Percentiles rank a stretch among this genome's conserved stretches.
These are phyloP conservation scores for Lasioglossum morio DNA, from an alignment of 2,888 invertebrate species.

Conservation along the genomic window DNA sequence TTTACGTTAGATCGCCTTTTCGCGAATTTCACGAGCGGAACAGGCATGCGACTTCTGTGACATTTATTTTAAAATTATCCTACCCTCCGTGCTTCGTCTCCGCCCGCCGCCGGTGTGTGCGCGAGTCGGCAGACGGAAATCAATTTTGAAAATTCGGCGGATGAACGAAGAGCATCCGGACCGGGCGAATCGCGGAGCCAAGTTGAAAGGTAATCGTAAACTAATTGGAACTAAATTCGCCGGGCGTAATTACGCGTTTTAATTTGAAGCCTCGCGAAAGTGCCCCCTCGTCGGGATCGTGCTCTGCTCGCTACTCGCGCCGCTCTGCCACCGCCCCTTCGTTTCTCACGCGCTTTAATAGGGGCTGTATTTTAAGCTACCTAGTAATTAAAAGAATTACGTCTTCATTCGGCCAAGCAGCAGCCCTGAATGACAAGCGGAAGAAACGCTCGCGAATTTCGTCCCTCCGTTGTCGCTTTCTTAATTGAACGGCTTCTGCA, in stretches of 20 bases:
- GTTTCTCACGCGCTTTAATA: conserved; percentile 63
- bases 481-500: conserved; percentile 27
- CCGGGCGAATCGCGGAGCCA: conserved; percentile 21
- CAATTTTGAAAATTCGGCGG: conserved; percentile 65
- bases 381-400: conserved; percentile 81
- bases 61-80: not conserved
- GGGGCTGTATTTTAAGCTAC: conserved; percentile 68
- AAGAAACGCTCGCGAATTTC: conserved; percentile 33
- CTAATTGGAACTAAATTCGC: conserved; percentile 80
- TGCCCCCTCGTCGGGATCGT: conserved; percentile 46
- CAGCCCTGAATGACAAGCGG: conserved; percentile 11
- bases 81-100: not conserved
- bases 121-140: conserved; percentile 38
- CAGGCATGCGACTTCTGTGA: not conserved
- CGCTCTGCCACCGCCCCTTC: conserved; percentile 40
- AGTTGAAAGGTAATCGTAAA: conserved; percentile 75
- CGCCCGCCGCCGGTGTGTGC: not conserved
- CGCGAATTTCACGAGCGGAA: not conserved
- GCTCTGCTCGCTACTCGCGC: conserved; percentile 27
- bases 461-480: conserved; percentile 19
- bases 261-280: conserved; percentile 76
- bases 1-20: not conserved
- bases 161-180: conserved; percentile 24
- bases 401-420: conserved; percentile 70
- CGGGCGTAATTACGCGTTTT: conserved; percentile 77